Conservation (phyloP, 2,797 vertebrate species). For the Hemibagrus guttatus region DNA sequence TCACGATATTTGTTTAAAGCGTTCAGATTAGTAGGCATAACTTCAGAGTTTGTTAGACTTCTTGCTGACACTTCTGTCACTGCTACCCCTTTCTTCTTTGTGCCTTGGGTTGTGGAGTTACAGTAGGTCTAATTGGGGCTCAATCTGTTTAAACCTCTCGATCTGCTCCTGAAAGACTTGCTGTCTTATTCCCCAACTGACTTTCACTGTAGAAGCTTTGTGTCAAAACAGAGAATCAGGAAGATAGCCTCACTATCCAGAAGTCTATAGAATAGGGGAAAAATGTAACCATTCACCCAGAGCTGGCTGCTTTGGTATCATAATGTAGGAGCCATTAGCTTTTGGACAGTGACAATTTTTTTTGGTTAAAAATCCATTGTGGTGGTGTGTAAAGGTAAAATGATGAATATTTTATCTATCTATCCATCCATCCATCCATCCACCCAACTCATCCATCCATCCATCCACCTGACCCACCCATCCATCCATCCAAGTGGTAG, state of each 20-base stretch:
- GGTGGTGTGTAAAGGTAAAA: neutral
- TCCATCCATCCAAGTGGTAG: no score
- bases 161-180: conserved; percentile 45
- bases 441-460: no score
- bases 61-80: conserved; percentile 23
- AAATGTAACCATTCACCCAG: no score
- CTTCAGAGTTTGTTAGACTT: conserved; percentile 45
- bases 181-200: conserved; percentile 28
- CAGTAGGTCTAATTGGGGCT: conserved; percentile 34
- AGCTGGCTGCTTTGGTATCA: neutral
- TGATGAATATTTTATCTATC: no score
- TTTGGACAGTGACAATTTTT: neutral
- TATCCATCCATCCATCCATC: no score
- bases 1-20: conserved; percentile 30
- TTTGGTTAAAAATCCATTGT: neutral
- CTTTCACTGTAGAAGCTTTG: neutral
- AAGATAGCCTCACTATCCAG: neutral
- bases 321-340: neutral
- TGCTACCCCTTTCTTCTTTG: neutral
- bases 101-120: neutral
- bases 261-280: neutral
- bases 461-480: no score
- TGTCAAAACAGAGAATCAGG: neutral
- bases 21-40: conserved; percentile 23
- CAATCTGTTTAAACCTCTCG: conserved; percentile 43